phyloP scores from a whole-genome alignment of 2,888 invertebrate genomes.

The Clanis bilineata region DNA sequence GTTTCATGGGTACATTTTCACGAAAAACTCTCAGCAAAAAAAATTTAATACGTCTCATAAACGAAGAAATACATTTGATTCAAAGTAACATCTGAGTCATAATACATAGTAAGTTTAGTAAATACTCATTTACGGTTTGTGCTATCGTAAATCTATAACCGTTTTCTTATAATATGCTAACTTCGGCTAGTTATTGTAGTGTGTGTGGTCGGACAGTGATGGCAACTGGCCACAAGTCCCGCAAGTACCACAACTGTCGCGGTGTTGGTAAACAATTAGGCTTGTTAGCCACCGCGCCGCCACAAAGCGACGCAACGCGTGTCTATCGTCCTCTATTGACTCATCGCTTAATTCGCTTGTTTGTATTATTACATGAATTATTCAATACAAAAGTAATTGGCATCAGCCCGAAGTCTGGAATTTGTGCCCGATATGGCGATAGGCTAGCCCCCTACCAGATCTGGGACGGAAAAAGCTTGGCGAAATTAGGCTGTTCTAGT shows the following conservation, averaged over 20 bases:
- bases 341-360: not conserved
- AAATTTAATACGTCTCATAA: not conserved
- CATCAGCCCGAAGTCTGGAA: too few relatives aligned
- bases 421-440: too few relatives aligned
- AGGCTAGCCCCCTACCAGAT: too few relatives aligned
- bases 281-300: constrained; percentile 38
- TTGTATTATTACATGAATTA: not conserved
- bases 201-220: not conserved
- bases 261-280: constrained; percentile 51
- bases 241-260: too few relatives aligned
- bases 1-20: too few relatives aligned
- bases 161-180: not conserved
- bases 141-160: not conserved
- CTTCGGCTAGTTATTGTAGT: not conserved
- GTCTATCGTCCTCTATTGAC: constrained; percentile 15
- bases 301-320: constrained; percentile 16
- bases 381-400: too few relatives aligned
- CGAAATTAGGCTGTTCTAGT: too few relatives aligned
- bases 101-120: not conserved
- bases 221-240: not conserved
- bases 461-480: too few relatives aligned
- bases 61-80: too few relatives aligned
- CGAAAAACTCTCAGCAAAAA: not conserved
- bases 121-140: not conserved
- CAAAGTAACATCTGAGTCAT: too few relatives aligned